Evolutionary conservation across 2,797 vertebrate genomes (phyloP).

Genomic region (Chloroceryle amazona): DNA sequence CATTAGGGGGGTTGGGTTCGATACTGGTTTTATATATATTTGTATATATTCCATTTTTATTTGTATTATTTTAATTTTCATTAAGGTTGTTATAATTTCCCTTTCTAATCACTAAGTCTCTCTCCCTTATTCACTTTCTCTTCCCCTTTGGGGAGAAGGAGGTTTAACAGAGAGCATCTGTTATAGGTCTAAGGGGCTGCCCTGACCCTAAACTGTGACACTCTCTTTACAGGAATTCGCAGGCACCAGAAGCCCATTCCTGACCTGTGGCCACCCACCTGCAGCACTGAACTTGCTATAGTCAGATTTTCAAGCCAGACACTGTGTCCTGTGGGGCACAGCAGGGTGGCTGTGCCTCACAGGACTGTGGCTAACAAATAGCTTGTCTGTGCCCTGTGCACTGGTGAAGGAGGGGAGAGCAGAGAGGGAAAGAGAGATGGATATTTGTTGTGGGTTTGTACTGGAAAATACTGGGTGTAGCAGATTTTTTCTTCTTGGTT

Average conservation of each 20-base stretch:
- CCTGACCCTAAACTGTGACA: too few species aligned
- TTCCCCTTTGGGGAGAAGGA: too few species aligned
- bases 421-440: background rate
- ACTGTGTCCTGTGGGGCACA: background rate
- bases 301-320: background rate
- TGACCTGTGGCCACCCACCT: background rate
- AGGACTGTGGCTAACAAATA: background rate
- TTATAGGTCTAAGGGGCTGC: too few species aligned
- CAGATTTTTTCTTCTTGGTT: background rate
- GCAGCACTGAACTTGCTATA: background rate
- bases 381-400: background rate
- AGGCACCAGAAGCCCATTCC: background rate
- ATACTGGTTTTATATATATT: too few species aligned
- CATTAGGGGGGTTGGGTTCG: too few species aligned
- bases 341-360: background rate
- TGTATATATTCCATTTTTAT: too few species aligned
- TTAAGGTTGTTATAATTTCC: too few species aligned
- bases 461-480: background rate
- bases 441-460: background rate
- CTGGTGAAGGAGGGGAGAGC: background rate
- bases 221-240: rapidly evolving
- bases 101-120: too few species aligned
- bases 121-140: too few species aligned
- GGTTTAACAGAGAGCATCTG: too few species aligned
- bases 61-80: too few species aligned